Evolutionary conservation across 2,888 invertebrate genomes (phyloP).

Genomic region (Acanthosepion pharaonis): DNA sequence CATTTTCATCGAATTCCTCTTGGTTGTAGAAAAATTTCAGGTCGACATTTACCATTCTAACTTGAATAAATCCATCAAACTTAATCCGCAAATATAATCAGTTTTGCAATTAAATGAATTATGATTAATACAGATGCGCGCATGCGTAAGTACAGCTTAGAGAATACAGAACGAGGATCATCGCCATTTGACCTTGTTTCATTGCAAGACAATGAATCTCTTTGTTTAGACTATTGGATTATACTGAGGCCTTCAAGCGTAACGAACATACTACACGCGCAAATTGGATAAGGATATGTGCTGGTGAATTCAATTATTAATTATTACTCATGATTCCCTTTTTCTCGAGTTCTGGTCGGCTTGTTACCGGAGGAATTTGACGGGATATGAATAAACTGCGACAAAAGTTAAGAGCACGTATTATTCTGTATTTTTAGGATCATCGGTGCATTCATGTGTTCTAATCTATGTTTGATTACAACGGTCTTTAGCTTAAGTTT

Average conservation of each 20-base stretch:
- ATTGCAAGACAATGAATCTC: not conserved
- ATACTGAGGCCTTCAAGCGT: not conserved
- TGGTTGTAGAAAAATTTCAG: not conserved
- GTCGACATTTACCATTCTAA: not conserved
- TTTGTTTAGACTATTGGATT: not conserved
- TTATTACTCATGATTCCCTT: slow-evolving; percentile 10
- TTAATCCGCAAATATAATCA: not conserved
- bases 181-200: not conserved
- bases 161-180: not conserved
- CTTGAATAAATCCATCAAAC: not conserved
- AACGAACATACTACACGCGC: not conserved
- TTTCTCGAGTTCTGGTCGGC: not conserved
- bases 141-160: not conserved
- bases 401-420: not conserved
- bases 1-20: not conserved
- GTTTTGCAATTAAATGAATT: not conserved
- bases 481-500: not conserved
- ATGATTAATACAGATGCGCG: not conserved
- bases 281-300: not conserved
- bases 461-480: not conserved
- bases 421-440: not conserved
- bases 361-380: not conserved
- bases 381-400: not conserved
- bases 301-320: not conserved
- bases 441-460: not conserved